Conservation (phyloP, 2,797 vertebrate genomes). For the Helostoma temminkii region DNA sequence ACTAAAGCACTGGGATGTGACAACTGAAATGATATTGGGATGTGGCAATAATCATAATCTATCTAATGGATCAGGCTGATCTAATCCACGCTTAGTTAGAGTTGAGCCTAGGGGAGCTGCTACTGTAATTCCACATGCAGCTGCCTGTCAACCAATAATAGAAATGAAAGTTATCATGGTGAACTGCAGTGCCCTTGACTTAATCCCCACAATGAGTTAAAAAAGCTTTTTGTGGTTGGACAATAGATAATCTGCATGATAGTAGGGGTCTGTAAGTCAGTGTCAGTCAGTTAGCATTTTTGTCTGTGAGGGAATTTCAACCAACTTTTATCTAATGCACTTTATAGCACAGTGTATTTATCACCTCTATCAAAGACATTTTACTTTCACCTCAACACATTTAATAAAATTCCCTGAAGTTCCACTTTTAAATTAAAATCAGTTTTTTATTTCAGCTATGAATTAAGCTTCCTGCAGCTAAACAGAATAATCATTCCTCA, state of each 20-base stretch:
- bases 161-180: slow-evolving; percentile 71
- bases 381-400: slow-evolving; percentile 14
- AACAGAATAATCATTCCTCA: background rate
- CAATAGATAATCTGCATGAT: slow-evolving; percentile 44
- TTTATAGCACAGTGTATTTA: slow-evolving; percentile 5
- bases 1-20: slow-evolving; percentile 33
- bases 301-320: slow-evolving; percentile 29
- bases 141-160: slow-evolving; percentile 76
- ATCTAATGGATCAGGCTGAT: slow-evolving; percentile 74
- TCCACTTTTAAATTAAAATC: background rate
- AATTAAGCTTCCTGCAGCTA: background rate
- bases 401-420: slow-evolving; percentile 13
- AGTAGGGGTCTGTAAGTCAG: slow-evolving; percentile 20
- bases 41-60: slow-evolving; percentile 70
- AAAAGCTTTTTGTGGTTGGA: slow-evolving; percentile 59
- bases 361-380: slow-evolving; percentile 11
- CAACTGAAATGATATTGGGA: slow-evolving; percentile 47
- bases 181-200: slow-evolving; percentile 54
- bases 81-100: slow-evolving; percentile 75
- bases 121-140: slow-evolving; percentile 64
- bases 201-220: slow-evolving; percentile 75
- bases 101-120: slow-evolving; percentile 20
- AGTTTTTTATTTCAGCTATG: background rate
- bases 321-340: slow-evolving; percentile 37
- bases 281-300: slow-evolving; percentile 20